Conservation (phyloP, 2,797 vertebrate species). For the Sphaeramia orbicularis region DNA sequence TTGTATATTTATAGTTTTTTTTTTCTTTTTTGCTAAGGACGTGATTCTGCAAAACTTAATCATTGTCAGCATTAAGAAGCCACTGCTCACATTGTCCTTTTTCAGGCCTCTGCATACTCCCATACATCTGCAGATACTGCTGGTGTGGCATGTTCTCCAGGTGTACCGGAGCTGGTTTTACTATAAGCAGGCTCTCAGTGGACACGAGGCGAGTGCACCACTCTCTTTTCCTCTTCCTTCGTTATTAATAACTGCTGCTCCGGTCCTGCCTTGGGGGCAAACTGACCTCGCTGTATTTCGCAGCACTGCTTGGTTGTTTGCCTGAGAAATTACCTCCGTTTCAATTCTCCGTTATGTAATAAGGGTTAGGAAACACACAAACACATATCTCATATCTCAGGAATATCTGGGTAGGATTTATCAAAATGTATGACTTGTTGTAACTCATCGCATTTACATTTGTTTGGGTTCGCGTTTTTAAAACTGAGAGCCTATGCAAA, state of each 20-base stretch:
- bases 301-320: slow-evolving; percentile 46
- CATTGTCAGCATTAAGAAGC: neutral
- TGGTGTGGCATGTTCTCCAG: slow-evolving; percentile 58
- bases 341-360: slow-evolving; percentile 54
- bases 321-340: slow-evolving; percentile 59
- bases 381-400: neutral
- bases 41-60: no score
- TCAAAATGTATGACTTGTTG: slow-evolving; percentile 19
- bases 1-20: no score
- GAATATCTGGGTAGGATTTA: slow-evolving; percentile 2
- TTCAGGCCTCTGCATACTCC: neutral
- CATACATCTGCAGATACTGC: slow-evolving; percentile 38
- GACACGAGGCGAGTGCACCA: slow-evolving; percentile 30
- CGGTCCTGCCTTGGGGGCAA: slow-evolving; percentile 58
- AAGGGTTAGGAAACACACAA: slow-evolving; percentile 7
- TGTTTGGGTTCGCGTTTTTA: slow-evolving; percentile 10
- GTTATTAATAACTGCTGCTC: slow-evolving; percentile 77
- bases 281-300: slow-evolving; percentile 66
- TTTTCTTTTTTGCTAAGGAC: no score
- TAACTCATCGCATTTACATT: slow-evolving; percentile 15
- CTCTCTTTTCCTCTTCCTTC: slow-evolving; percentile 43
- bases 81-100: neutral
- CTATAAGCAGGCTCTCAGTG: slow-evolving; percentile 49
- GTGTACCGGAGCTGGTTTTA: slow-evolving; percentile 50
- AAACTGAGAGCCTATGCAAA: slow-evolving; percentile 16